Base-by-base conservation (phyloP, 2,113 vertebrate genomes). In the Harpagus bidentatus region DNA sequence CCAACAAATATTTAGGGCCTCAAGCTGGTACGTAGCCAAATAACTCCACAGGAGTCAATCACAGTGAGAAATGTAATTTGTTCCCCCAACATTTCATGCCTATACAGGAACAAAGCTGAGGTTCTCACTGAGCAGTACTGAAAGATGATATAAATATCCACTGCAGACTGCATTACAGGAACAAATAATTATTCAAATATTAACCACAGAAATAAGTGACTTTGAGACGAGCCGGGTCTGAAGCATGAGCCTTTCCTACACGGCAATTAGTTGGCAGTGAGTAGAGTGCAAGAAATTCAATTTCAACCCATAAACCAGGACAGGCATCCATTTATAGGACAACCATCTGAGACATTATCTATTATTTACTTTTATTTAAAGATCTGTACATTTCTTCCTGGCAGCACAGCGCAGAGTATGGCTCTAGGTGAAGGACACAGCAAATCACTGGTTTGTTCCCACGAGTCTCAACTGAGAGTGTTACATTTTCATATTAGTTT, bases 291-390 rank as follows among this genome's bases (percentile, higher is more conserved):
- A 92, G 61, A 79, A 97, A 93, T 91, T 82, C 7, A 94, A 95
- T 86, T 95, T 87, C 70, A 95, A 82, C 52, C 66, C 47, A 76
- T 72, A 95, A 95, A 91, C 17, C 32, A 95, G 56, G 80, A 65
- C 40, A 82, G 77, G 48, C 56, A 87, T 50, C 73, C 86, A 94
- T 93, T 94, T 95, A 89, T 72, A 85, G 56, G 58, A 48, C 36
- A 50, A 61, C 23, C 22, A 72, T 90, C 74, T 77, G 31, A 84
- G 47, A 65, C 25, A 38, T 71, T 93, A 96, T 71, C 43, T 74
- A 59, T 77, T 96, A 74, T 76, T 96, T 92, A 71, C 28, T 92
- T 88, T 83, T 94, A 63, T 91, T 92, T 88, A 95, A 90, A 86
- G 56, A 66, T 56, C 81, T 84, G 56, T 89, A 52, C 31, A 50